These are phyloP conservation scores for Saxidomus purpurata DNA, from an alignment of 1,140 invertebrate genomes.

Conservation along the genomic window DNA sequence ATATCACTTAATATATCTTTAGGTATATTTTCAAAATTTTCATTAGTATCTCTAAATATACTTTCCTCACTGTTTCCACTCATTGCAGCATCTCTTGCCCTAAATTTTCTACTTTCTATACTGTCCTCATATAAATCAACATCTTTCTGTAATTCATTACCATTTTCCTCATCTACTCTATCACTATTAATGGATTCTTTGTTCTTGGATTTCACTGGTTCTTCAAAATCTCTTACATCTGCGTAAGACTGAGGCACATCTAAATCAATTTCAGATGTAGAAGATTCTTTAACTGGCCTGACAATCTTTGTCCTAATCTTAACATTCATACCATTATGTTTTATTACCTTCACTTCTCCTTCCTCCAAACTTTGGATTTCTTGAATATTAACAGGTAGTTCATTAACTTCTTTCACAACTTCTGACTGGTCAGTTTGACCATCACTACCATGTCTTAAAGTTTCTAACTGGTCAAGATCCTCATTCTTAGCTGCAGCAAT, in stretches of 20 bases:
- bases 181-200: neutral
- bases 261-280: neutral
- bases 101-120: neutral
- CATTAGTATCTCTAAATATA: neutral
- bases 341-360: neutral
- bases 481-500: neutral
- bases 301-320: conserved; percentile 42
- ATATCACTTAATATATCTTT: neutral
- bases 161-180: neutral
- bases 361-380: neutral
- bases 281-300: neutral
- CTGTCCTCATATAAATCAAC: neutral
- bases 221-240: conserved; percentile 23
- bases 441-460: neutral
- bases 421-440: neutral
- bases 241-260: neutral
- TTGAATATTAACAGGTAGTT: neutral
- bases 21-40: neutral
- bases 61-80: neutral
- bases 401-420: neutral
- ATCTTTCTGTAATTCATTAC: neutral
- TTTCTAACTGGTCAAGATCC: neutral
- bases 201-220: neutral
- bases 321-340: neutral
- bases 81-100: too few species aligned